A percentile compares a stretch with the other conserved stretches of the same genome.
Evolutionary conservation across 2,797 vertebrate genomes (phyloP).

Genomic region (Bradypodion pumilum): DNA sequence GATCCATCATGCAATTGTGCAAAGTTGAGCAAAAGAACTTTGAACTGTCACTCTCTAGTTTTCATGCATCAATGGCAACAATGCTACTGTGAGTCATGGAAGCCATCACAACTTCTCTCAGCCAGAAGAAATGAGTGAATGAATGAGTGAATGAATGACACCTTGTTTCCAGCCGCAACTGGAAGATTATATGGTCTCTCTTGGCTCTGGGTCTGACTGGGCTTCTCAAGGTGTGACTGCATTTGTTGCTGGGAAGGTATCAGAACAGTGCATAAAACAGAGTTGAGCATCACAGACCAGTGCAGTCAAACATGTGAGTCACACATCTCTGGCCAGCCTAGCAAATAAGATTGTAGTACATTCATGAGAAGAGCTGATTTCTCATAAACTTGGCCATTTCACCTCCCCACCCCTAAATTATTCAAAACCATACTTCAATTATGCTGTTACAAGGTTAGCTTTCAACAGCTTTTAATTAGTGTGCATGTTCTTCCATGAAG

Average conservation of each 20-base stretch:
- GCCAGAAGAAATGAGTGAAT: background rate
- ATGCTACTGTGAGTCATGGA: background rate
- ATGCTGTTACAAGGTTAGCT: background rate
- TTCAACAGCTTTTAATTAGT: constrained; percentile 13
- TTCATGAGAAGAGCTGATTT: background rate
- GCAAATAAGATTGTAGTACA: background rate
- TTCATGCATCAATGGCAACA: background rate
- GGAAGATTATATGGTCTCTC: background rate
- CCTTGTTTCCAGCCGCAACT: background rate
- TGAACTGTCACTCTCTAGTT: background rate
- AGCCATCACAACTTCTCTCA: background rate
- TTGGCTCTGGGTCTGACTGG: background rate
- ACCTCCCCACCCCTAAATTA: background rate
- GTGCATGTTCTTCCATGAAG: background rate
- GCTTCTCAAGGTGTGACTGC: background rate
- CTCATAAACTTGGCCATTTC: background rate
- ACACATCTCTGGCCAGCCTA: background rate
- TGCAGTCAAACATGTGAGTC: background rate
- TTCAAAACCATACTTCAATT: background rate
- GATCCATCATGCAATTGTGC: background rate
- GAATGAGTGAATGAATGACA: background rate
- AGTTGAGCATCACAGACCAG: too few relatives aligned
- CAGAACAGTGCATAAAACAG: background rate
- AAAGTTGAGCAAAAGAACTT: background rate
- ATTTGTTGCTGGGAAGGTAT: background rate